phyloP scores from a whole-genome alignment of 2,888 invertebrate species.

The Agrochola circellaris region DNA sequence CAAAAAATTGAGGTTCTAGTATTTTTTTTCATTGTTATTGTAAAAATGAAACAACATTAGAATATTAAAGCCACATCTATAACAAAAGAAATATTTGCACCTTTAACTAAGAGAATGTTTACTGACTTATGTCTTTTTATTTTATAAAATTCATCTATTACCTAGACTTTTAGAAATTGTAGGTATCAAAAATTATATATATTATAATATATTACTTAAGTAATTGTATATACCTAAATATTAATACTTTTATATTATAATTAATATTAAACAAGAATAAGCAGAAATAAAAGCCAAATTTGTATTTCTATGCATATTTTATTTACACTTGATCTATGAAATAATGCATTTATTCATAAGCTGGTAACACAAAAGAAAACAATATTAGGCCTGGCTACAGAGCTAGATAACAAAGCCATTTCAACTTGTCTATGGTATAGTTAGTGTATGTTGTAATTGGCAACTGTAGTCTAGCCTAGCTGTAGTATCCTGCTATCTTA shows the following conservation, averaged over 20 bases:
- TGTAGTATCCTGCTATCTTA: not conserved
- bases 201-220: slow-evolving; percentile 15
- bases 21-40: no score
- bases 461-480: not conserved
- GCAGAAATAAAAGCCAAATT: slow-evolving; percentile 65
- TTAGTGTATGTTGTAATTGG: not conserved
- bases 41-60: not conserved
- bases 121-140: not conserved
- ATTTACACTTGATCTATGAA: slow-evolving; percentile 33
- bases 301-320: slow-evolving; percentile 54
- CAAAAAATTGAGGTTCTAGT: not conserved
- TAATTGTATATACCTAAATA: slow-evolving; percentile 65
- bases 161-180: not conserved
- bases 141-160: slow-evolving; percentile 18
- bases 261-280: slow-evolving; percentile 52
- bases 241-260: slow-evolving; percentile 62
- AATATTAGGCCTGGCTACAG: slow-evolving; percentile 6
- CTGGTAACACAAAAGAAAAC: slow-evolving; percentile 11
- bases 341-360: slow-evolving; percentile 3
- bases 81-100: not conserved
- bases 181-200: slow-evolving; percentile 1
- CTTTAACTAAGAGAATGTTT: not conserved
- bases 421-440: not conserved
- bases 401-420: not conserved
- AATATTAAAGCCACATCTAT: not conserved